Evolutionary conservation across 92 coral and sea anemone genomes (phyloP), one percentile per base, ranked within the genome.

Genomic region (Actinernus sp.): DNA sequence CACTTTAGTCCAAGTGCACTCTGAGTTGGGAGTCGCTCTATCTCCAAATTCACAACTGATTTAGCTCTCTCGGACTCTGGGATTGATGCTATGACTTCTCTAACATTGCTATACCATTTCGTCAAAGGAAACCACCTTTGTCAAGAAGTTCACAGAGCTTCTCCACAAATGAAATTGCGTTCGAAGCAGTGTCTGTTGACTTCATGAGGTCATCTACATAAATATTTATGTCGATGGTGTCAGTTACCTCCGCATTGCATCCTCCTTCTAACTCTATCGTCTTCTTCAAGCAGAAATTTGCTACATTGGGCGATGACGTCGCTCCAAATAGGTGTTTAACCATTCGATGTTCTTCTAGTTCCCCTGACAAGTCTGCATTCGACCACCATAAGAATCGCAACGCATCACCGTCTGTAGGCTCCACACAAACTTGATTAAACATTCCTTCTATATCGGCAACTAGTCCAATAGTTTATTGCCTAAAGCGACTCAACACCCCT

Each of bases 351-450:
- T 84, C 90, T 68, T 51, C 69, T 5, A 55, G 34, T 40, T 83
- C 74, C 10, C 53, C 33, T 22, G 49, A 33, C 12, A 83, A 28
- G 46, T 76, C 75, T n/a, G 26, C n/a, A n/a, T n/a, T n/a, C n/a
- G n/a, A n/a, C n/a, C n/a, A n/a, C n/a, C n/a, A n/a, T n/a, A n/a
- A n/a, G 43, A 82, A 82, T 39, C 83, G 17, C 22, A 75, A 37
- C 12, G 67, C 83, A 27, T 75, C 65, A 21, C 78, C 26, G 47
- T 85, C 82, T 10, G 41, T 64, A 2, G 82, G 92, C 1, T 71
- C 86, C 33, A 84, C 84, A 22, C 34, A 46, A n/a, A 77, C 91
- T 36, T 77, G 85, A 30, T 68, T 55, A 45, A 83, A 84, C 79
- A 78, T 65, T 25, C 52, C 79, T 55, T 84, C 91, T 0, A 77